Base-by-base conservation (phyloP, 2,888 invertebrate genomes). In the Orthosia gracilis region DNA sequence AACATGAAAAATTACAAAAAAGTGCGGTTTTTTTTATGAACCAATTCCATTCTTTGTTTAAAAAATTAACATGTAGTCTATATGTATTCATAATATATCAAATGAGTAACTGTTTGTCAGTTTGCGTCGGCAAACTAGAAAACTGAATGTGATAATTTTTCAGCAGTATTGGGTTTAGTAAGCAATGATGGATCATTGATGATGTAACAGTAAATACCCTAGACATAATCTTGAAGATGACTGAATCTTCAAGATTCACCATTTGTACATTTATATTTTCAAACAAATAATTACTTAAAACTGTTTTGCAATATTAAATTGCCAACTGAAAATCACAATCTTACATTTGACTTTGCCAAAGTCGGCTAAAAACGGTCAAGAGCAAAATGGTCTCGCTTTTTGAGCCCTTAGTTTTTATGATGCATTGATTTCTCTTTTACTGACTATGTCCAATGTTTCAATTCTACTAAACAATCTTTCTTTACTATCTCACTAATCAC, bases 81-180 rank as follows among this genome's bases (percentile, higher is more conserved):
- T 55, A n/a, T 69, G 9, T 58, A 52, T 26, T 31, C 40, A 40
- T 17, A 73, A 31, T 40, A 49, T 2, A 49, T 15, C 40, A 7
- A 21, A 78, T 61, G 21, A 61, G 5, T 23, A 15, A 26, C 0
- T n/a, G 49, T 75, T 70, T 45, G 52, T 49, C 15, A 13, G 11
- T 57, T 47, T 47, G 2, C 18, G 31, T 11, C 2, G 26, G 57
- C 15, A 63, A 63, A 13, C 45, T 73, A 47, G 45, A 50, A 52
- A 73, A 79, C n/a, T 12, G 2, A 62, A 80, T 18, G 57, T 76
- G 76, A 52, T 79, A 57, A 76, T 78, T 71, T 40, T 78, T 70
- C 23, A 54, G 47, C 0, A 9, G 50, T 58, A 26, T 58, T 58
- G 11, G 7, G 11, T 45, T 68, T 58, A 47, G 55, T 52, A 57